phyloP scores from a whole-genome alignment of 2,797 vertebrate genomes.

The Anableps anableps region DNA sequence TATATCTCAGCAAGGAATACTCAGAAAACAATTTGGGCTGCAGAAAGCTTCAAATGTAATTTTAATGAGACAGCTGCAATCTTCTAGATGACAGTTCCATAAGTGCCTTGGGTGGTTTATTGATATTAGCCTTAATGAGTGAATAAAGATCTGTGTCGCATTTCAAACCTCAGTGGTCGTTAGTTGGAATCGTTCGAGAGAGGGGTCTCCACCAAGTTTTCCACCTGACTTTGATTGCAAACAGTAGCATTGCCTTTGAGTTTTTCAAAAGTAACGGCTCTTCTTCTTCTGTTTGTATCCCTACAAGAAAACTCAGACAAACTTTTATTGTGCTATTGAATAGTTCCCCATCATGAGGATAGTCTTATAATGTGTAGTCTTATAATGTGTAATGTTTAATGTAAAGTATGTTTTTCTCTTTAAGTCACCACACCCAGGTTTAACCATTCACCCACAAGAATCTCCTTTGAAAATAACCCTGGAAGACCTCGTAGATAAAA shows the following conservation, averaged over 20 bases:
- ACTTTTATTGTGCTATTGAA: constrained; percentile 34
- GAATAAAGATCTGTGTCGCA: constrained; percentile 62
- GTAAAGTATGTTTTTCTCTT: constrained; percentile 39
- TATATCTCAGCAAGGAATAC: constrained; percentile 46
- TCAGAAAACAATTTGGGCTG: constrained; percentile 53
- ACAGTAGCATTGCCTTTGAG: constrained; percentile 30
- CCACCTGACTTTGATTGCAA: constrained; percentile 44
- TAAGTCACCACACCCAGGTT: constrained; percentile 3
- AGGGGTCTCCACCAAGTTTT: constrained; percentile 47
- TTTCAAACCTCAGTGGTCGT: constrained; percentile 64
- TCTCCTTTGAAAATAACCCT: background rate
- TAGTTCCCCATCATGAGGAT: constrained; percentile 39
- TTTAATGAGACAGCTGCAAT: constrained; percentile 76
- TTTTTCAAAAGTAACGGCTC: constrained; percentile 58
- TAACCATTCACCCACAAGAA: background rate
- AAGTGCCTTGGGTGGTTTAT: constrained; percentile 67
- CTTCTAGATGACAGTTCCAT: constrained; percentile 57
- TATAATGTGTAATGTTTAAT: constrained; percentile 59
- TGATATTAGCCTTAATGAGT: constrained; percentile 73
- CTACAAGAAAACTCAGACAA: constrained; percentile 24
- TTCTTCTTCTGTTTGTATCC: constrained; percentile 29
- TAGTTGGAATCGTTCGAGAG: constrained; percentile 59
- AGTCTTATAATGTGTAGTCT: constrained; percentile 63
- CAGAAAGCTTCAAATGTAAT: constrained; percentile 69
- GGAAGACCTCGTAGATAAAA: background rate